These are phyloP conservation scores for Syrmaticus mikado DNA, from an alignment of 2,113 vertebrate species.

Conservation along the genomic window DNA sequence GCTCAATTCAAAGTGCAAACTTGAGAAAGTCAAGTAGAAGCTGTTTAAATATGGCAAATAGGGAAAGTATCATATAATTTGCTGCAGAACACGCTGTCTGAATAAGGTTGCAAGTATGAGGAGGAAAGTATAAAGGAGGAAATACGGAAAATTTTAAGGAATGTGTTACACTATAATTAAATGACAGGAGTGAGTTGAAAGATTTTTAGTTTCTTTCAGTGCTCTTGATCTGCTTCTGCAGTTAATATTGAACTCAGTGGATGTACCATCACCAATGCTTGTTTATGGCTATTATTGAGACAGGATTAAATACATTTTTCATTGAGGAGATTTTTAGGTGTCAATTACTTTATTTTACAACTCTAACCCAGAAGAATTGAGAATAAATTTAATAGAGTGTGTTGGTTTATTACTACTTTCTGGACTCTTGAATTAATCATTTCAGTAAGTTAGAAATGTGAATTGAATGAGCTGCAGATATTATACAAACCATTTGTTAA, in stretches of 20 bases:
- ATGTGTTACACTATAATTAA: background rate
- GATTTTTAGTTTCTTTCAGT: background rate
- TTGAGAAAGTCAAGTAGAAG: background rate
- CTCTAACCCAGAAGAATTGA: background rate
- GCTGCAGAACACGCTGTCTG: background rate
- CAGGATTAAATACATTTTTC: background rate
- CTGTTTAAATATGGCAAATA: background rate
- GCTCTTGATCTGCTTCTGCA: background rate
- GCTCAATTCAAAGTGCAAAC: background rate
- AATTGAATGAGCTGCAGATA: background rate
- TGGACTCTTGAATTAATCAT: background rate
- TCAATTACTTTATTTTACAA: conserved; percentile 5
- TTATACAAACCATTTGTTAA: background rate
- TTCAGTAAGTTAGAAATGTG: background rate
- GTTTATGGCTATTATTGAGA: background rate
- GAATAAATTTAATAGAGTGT: background rate
- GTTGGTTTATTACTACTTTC: background rate
- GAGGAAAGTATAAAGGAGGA: background rate
- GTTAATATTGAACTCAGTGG: background rate
- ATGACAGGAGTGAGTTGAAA: background rate
- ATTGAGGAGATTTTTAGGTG: background rate
- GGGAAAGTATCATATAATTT: background rate
- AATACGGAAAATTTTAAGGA: background rate
- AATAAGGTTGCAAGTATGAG: background rate
- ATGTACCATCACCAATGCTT: background rate